These are phyloP conservation scores for Myocastor coypus DNA, from an alignment of 2,113 vertebrate species.

Conservation along the genomic window DNA sequence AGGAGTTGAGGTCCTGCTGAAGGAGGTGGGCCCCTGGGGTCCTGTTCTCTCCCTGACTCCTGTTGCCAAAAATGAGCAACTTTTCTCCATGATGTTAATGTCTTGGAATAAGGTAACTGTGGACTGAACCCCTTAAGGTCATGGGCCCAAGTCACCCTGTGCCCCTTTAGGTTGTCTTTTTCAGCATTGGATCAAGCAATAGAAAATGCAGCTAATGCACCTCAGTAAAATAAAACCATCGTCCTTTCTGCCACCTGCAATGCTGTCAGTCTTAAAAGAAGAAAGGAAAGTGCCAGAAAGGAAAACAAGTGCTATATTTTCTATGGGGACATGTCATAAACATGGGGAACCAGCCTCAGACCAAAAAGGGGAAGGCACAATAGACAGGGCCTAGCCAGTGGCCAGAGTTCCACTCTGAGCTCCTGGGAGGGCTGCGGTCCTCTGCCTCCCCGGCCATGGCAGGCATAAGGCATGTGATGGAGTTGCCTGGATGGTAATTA, in stretches of 20 bases:
- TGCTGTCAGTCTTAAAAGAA: not conserved
- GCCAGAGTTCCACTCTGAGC: not conserved
- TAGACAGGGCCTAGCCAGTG: not conserved
- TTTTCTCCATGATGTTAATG: not conserved
- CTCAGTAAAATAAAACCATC: not conserved
- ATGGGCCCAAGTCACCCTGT: not conserved
- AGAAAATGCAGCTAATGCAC: not conserved
- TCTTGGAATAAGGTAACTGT: not conserved
- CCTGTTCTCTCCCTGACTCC: not conserved
- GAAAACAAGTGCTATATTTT: not conserved
- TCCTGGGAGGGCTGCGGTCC: not conserved
- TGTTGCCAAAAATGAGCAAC: not conserved
- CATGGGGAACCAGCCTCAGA: not conserved
- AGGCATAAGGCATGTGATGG: not conserved
- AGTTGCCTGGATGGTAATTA: constrained; percentile 56
- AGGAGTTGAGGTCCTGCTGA: not conserved
- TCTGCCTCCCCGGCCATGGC: not conserved
- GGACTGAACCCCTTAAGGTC: not conserved
- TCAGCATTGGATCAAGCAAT: not conserved
- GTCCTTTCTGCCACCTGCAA: not conserved
- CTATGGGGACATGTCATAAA: not conserved
- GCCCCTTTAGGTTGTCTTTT: not conserved
- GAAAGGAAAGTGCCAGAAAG: not conserved
- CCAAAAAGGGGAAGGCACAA: not conserved
- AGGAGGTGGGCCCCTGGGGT: not conserved